Evolutionary conservation across 1,140 invertebrate species (phyloP).

Genomic region (Yoshiicerus persimilis): DNA sequence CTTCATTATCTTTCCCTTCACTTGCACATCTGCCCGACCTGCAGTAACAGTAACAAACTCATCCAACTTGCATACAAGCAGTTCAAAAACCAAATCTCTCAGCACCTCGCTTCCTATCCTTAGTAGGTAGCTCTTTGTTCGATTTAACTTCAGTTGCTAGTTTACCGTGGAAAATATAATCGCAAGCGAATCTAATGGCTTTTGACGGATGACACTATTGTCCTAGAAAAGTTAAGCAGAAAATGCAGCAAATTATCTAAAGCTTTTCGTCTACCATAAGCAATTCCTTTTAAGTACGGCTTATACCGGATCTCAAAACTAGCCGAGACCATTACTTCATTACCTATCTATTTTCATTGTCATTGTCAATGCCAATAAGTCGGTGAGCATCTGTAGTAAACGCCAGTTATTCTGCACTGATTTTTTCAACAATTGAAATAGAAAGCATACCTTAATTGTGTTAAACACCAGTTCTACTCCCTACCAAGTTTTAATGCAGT

Average conservation of each 20-base stretch:
- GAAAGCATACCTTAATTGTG: background rate
- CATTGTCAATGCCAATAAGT: background rate
- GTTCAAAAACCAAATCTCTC: background rate
- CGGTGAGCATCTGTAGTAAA: background rate
- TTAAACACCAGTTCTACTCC: background rate
- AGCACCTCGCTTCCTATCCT: background rate
- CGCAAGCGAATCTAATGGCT: background rate
- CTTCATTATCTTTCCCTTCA: background rate
- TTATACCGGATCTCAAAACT: background rate
- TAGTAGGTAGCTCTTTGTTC: background rate
- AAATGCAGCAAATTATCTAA: background rate
- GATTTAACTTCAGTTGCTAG: background rate
- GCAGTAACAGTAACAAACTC: background rate
- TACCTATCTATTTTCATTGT: background rate
- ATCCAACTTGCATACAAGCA: background rate
- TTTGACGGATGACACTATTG: background rate
- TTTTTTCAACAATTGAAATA: background rate
- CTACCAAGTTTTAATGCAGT: background rate
- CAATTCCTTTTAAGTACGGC: background rate
- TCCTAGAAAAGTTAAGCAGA: background rate
- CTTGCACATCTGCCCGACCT: background rate
- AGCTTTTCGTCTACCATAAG: background rate
- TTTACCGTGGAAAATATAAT: slow-evolving; percentile 5
- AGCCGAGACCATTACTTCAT: background rate
- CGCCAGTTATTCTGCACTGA: background rate